Evolutionary conservation across 1,140 invertebrate genomes (phyloP).

Genomic region (Limonius californicus): DNA sequence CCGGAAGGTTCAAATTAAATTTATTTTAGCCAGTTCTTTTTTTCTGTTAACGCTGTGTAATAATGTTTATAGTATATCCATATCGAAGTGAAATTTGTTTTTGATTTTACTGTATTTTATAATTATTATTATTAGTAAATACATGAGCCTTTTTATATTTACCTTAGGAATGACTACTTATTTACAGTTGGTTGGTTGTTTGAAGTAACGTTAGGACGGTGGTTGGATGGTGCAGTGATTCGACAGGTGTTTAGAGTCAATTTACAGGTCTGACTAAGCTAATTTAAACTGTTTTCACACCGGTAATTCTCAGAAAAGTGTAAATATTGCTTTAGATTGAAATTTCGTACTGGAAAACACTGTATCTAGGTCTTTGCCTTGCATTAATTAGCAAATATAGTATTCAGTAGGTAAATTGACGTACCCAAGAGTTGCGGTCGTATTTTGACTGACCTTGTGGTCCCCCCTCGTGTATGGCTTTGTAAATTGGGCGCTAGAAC

Average conservation of each 20-base stretch:
- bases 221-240: slow-evolving; percentile 3
- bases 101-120: slow-evolving; percentile 20
- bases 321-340: slow-evolving; percentile 33
- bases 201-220: neutral
- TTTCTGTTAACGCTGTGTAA: neutral
- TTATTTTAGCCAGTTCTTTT: slow-evolving; percentile 10
- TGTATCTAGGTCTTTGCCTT: slow-evolving; percentile 39
- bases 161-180: slow-evolving; percentile 2
- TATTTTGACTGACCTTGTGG: slow-evolving; percentile 35
- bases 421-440: slow-evolving; percentile 35
- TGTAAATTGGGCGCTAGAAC: slow-evolving; percentile 42
- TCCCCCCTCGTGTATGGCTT: slow-evolving; percentile 12
- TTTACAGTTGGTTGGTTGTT: neutral
- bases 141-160: slow-evolving; percentile 15
- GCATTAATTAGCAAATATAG: slow-evolving; percentile 29
- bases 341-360: slow-evolving; percentile 33
- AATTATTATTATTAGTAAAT: slow-evolving; percentile 19
- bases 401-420: slow-evolving; percentile 34
- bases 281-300: neutral
- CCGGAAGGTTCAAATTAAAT: slow-evolving; percentile 12
- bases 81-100: slow-evolving; percentile 1
- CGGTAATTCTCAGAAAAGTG: neutral
- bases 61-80: neutral
- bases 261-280: neutral
- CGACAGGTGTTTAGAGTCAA: slow-evolving; percentile 3